phyloP scores from a whole-genome alignment of 2,113 vertebrate species.

The Notothenia rossii region DNA sequence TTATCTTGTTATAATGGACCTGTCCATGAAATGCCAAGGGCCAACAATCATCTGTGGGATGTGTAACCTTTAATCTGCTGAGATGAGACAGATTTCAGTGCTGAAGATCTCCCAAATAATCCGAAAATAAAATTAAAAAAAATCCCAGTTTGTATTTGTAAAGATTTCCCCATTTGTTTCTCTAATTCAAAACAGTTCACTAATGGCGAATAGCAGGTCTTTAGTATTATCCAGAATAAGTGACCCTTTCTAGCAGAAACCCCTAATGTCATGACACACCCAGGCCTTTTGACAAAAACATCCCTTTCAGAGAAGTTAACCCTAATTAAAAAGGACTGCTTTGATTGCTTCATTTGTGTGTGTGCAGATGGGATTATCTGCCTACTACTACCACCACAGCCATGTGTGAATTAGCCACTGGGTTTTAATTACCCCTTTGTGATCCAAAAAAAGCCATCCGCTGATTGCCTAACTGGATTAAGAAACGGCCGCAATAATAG shows the following conservation, averaged over 20 bases:
- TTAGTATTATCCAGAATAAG: slow-evolving; percentile 29
- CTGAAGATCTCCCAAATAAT: slow-evolving; percentile 3
- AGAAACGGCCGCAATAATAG: slow-evolving; percentile 39
- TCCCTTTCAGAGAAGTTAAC: neutral
- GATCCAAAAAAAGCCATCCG: slow-evolving; percentile 59
- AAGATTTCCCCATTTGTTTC: neutral
- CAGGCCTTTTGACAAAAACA: neutral
- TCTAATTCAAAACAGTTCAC: no score
- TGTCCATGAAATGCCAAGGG: slow-evolving; percentile 5
- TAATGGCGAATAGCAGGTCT: neutral
- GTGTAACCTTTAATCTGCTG: slow-evolving; percentile 50
- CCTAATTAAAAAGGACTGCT: neutral
- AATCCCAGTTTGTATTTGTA: neutral
- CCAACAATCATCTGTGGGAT: slow-evolving; percentile 28
- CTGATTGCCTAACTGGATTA: slow-evolving; percentile 84
- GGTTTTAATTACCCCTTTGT: slow-evolving; percentile 71
- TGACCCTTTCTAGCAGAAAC: neutral
- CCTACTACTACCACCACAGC: slow-evolving; percentile 22
- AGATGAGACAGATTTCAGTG: slow-evolving; percentile 50
- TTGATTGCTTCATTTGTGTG: slow-evolving; percentile 8
- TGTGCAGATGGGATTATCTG: slow-evolving; percentile 35
- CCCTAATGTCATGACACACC: neutral
- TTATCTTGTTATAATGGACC: slow-evolving; percentile 20
- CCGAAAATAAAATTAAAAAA: neutral
- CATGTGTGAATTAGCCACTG: slow-evolving; percentile 45